Conservation (phyloP, 1,140 invertebrate species). For the Rhopalosiphum maidis region DNA sequence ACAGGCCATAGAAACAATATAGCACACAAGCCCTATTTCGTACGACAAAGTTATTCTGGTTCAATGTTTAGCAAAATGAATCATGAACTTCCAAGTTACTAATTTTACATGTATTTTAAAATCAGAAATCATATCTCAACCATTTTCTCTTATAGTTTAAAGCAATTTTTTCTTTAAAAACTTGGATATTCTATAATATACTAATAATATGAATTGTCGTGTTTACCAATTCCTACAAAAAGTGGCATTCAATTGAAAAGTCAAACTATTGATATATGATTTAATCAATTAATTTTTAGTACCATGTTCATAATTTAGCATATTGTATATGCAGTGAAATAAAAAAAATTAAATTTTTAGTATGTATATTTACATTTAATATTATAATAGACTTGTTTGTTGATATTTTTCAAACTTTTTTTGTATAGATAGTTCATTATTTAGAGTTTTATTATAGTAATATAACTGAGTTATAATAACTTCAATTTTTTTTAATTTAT, state of each 20-base stretch:
- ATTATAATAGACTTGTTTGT: neutral
- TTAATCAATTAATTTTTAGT: neutral
- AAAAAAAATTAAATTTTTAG: neutral
- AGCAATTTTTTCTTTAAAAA: neutral
- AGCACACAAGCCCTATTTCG: conserved; percentile 43
- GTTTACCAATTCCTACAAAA: neutral
- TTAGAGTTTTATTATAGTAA: no score
- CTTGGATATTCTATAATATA: neutral
- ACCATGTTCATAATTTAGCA: neutral
- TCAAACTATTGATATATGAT: neutral
- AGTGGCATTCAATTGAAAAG: neutral
- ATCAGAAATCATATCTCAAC: neutral
- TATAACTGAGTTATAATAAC: neutral
- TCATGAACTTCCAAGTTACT: conserved; percentile 43
- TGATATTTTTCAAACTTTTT: no score
- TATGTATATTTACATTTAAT: neutral
- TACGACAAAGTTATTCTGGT: conserved; percentile 33
- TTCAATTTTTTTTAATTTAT: neutral
- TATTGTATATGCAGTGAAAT: neutral
- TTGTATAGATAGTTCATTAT: neutral
- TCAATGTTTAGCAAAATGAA: conserved; percentile 55
- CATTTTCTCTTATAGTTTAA: neutral
- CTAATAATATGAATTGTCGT: neutral
- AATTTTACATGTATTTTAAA: neutral
- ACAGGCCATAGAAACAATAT: conserved; percentile 27